These are phyloP conservation scores for Drosophila pandora DNA, from an alignment of 1,140 invertebrate genomes.

Conservation along the genomic window DNA sequence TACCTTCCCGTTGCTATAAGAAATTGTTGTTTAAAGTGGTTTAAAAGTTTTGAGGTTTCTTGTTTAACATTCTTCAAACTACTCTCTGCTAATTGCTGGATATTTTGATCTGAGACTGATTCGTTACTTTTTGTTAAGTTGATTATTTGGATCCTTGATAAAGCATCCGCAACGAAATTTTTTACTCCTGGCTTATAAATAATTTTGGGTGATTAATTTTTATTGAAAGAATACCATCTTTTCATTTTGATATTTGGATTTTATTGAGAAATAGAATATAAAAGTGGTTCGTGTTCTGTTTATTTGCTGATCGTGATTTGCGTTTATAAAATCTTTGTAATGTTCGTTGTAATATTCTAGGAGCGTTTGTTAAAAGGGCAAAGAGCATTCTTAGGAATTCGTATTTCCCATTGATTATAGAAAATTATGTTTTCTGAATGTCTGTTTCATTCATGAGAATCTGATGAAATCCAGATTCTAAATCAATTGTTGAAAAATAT, in stretches of 20 bases:
- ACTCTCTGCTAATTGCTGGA: neutral
- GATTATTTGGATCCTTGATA: neutral
- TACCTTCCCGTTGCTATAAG: neutral
- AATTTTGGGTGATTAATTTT: too few species aligned
- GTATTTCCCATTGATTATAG: slow-evolving; percentile 1
- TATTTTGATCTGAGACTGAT: too few species aligned
- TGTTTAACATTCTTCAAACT: slow-evolving; percentile 24
- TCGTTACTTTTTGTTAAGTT: too few species aligned
- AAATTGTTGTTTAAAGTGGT: slow-evolving; percentile 2
- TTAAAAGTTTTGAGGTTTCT: slow-evolving; percentile 2
- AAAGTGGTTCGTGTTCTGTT: neutral
- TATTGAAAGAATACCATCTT: too few species aligned
- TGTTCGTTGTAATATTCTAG: too few species aligned
- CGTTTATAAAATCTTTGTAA: too few species aligned
- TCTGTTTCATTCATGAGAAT: slow-evolving; percentile 3
- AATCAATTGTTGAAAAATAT: slow-evolving; percentile 1
- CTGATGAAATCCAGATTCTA: neutral
- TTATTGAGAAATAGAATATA: too few species aligned
- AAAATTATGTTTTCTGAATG: neutral
- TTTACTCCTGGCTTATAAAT: too few species aligned
- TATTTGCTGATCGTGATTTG: neutral
- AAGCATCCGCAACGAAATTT: too few species aligned
- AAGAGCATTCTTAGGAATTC: neutral
- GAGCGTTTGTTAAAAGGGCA: too few species aligned
- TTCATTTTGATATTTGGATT: too few species aligned